Conservation (phyloP, 2,888 invertebrate species). For the Timema podura region DNA sequence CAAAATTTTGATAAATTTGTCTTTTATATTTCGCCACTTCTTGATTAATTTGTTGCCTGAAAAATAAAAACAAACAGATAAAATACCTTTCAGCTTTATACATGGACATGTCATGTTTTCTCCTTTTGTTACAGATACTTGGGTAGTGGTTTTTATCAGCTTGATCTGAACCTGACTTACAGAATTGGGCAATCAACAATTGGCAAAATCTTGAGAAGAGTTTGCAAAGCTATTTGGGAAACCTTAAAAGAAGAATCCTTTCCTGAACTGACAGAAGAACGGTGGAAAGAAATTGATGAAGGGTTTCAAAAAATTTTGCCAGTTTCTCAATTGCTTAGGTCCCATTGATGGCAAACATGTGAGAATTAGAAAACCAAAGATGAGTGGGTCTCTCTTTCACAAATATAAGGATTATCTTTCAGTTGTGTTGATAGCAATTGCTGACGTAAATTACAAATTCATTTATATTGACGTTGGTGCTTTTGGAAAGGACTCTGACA, state of each 20-base stretch:
- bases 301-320: slow-evolving; percentile 8
- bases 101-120: neutral
- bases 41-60: neutral
- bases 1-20: neutral
- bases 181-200: neutral
- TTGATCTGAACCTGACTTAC: neutral
- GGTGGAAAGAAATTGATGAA: neutral
- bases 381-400: slow-evolving; percentile 13
- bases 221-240: too few species aligned
- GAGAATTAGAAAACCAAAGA: slow-evolving; percentile 1
- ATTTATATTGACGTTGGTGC: neutral
- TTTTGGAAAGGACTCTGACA: too few species aligned
- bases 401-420: slow-evolving; percentile 10
- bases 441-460: neutral
- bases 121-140: neutral
- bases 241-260: too few species aligned
- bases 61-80: neutral
- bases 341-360: slow-evolving; percentile 2
- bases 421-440: neutral
- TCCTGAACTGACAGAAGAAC: too few species aligned
- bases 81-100: neutral
- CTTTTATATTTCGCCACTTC: slow-evolving; percentile 2
- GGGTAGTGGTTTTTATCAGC: neutral
- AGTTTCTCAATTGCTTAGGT: slow-evolving; percentile 3
- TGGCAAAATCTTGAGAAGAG: neutral